These are phyloP conservation scores for Cabera pusaria DNA, from an alignment of 2,888 invertebrate genomes.

Conservation along the genomic window DNA sequence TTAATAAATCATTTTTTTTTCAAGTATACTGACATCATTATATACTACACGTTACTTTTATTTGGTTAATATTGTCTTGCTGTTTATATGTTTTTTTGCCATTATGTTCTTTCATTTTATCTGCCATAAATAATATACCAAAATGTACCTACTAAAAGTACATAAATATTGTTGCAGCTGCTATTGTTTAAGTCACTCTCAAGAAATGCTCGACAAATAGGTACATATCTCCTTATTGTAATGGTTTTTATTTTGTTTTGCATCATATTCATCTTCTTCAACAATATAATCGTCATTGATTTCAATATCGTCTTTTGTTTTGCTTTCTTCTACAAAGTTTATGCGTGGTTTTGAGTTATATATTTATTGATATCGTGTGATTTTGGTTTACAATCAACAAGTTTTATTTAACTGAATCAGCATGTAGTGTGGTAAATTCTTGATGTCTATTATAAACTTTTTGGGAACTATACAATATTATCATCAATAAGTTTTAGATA, in stretches of 20 bases:
- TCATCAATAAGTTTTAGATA: too few relatives aligned
- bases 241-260: constrained; percentile 61
- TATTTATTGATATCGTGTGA: constrained; percentile 19
- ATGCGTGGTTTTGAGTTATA: constrained; percentile 19
- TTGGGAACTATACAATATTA: too few relatives aligned
- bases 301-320: constrained; percentile 10
- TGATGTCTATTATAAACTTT: background rate
- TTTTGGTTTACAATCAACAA: too few relatives aligned
- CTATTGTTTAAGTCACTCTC: constrained; percentile 82
- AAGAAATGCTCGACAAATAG: constrained; percentile 77
- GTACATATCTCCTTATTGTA: constrained; percentile 70
- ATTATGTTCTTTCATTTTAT: background rate
- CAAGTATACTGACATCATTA: too few relatives aligned
- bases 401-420: constrained; percentile 6
- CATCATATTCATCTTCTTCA: constrained; percentile 35
- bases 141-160: constrained; percentile 58
- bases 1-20: too few relatives aligned
- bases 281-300: constrained; percentile 19
- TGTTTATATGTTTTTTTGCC: background rate
- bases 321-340: constrained; percentile 17
- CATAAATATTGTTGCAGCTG: constrained; percentile 73
- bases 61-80: background rate
- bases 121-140: background rate
- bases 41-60: background rate
- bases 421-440: constrained; percentile 11